A percentile compares a stretch with the other conserved stretches of the same genome.
Evolutionary conservation across 2,888 invertebrate genomes (phyloP).

Genomic region (Mermis nigrescens): DNA sequence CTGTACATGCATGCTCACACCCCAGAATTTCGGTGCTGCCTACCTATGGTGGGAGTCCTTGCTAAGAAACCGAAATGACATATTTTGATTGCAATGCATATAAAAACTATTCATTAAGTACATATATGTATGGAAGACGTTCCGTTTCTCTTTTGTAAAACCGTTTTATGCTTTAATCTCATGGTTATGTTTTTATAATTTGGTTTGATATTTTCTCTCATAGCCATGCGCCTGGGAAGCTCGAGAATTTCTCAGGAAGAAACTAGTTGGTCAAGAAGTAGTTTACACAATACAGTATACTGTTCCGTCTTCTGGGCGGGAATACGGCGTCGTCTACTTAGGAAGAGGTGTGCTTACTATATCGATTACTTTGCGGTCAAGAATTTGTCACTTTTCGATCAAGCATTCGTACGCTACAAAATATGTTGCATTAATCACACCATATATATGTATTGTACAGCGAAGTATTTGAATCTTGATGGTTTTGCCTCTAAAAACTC

Average conservation of each 20-base stretch:
- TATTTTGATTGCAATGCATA: no score
- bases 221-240: constrained; percentile 93
- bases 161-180: constrained; percentile 6
- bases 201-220: constrained; percentile 31
- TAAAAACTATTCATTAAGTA: constrained; percentile 1
- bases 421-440: no score
- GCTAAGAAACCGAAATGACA: no score
- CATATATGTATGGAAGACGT: neutral
- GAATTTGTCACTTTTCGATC: no score
- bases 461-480: no score
- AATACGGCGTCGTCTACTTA: constrained; percentile 67
- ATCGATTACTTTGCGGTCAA: no score
- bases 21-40: no score
- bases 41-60: no score
- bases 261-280: constrained; percentile 73
- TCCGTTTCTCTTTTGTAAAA: neutral
- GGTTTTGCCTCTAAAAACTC: no score
- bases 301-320: constrained; percentile 54
- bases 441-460: no score
- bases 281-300: constrained; percentile 58
- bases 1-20: no score
- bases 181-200: neutral
- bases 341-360: constrained; percentile 60
- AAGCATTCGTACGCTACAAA: no score
- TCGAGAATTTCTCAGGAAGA: constrained; percentile 75